Percentiles rank a stretch among this genome's conserved stretches.
Evolutionary conservation across 2,113 vertebrate species (phyloP).

Genomic region (Vulpes lagopus): DNA sequence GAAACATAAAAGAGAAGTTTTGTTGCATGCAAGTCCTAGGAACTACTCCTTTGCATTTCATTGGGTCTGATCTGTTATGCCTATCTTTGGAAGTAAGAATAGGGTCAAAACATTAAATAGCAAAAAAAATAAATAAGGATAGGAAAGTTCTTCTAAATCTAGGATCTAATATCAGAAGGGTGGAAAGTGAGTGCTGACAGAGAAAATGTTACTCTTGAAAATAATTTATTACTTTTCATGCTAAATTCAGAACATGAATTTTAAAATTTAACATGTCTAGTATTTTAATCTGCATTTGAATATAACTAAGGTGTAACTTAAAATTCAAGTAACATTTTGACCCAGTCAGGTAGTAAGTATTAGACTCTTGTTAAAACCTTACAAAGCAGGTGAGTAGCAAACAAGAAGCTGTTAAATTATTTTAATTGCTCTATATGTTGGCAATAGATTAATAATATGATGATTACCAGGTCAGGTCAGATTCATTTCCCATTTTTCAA

Average conservation of each 20-base stretch:
- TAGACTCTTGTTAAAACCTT: neutral
- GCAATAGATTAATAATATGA: conserved; percentile 26
- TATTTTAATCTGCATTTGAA: conserved; percentile 18
- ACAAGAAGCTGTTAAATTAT: conserved; percentile 64
- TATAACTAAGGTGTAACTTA: conserved; percentile 11
- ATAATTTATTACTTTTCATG: neutral
- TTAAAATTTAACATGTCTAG: conserved; percentile 30
- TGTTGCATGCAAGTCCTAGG: neutral
- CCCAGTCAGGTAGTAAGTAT: neutral
- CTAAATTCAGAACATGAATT: conserved; percentile 2
- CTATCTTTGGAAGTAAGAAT: neutral
- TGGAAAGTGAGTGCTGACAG: neutral
- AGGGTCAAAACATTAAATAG: neutral
- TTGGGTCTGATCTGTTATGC: neutral
- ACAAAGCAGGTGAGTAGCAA: neutral
- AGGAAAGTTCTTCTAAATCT: neutral
- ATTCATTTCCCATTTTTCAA: conserved; percentile 58
- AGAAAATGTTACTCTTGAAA: neutral
- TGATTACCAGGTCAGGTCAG: conserved; percentile 49
- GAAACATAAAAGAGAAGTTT: neutral
- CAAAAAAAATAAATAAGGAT: neutral
- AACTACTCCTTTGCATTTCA: neutral
- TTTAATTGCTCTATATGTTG: conserved; percentile 50
- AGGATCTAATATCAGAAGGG: neutral
- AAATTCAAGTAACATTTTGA: conserved; percentile 32